Evolutionary conservation across 2,888 invertebrate species (phyloP).

Genomic region (Gasteruption jaculator): DNA sequence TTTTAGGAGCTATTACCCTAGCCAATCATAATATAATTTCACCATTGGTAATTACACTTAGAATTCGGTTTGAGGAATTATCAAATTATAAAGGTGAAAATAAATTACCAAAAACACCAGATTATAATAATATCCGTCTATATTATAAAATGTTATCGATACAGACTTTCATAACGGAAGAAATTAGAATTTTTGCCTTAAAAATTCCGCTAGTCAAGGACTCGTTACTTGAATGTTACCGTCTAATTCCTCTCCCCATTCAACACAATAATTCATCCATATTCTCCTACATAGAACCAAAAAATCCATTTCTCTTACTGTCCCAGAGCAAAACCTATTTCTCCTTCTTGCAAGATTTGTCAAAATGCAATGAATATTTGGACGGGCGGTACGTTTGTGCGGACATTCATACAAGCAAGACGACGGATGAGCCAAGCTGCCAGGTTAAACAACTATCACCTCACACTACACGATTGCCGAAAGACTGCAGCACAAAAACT

Average conservation of each 20-base stretch:
- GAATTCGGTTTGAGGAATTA: neutral
- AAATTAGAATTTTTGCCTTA: neutral
- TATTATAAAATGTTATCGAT: constrained; percentile 10
- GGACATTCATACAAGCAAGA: constrained; percentile 2
- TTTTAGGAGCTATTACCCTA: constrained; percentile 14
- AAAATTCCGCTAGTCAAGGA: neutral
- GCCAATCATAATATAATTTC: neutral
- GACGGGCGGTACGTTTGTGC: constrained; percentile 1
- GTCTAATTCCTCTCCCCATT: neutral
- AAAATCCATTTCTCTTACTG: neutral
- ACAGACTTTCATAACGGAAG: neutral
- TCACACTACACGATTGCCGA: neutral
- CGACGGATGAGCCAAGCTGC: constrained; percentile 1
- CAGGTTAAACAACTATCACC: neutral
- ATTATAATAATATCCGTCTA: constrained; percentile 7
- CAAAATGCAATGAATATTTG: constrained; percentile 3
- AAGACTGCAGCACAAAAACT: constrained; percentile 5
- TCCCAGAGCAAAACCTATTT: neutral
- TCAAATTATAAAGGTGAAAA: constrained; percentile 1
- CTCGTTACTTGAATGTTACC: neutral
- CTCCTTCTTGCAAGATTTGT: neutral
- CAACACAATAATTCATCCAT: neutral
- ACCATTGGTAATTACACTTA: neutral
- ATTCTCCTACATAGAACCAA: constrained; percentile 3
- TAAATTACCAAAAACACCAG: constrained; percentile 7